Base-by-base conservation (phyloP, 2,797 vertebrate genomes). In the Amazonetta brasiliensis region DNA sequence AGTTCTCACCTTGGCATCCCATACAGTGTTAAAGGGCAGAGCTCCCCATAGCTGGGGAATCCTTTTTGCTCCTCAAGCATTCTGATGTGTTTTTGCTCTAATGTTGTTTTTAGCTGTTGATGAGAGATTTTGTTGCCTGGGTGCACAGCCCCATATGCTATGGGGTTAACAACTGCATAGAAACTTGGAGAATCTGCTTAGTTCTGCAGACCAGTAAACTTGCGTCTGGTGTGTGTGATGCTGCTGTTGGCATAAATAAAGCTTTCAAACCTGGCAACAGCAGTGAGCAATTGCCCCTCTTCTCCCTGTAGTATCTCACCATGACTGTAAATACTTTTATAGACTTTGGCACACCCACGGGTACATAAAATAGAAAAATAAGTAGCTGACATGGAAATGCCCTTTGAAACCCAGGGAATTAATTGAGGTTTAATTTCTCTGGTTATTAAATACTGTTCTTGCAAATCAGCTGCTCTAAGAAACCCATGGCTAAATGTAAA, bases 281-380 rank as follows among this genome's bases (percentile, higher is more conserved):
- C 31, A 87, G 67, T 59, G 62, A 71, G 9, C 11, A 43, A 9
- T 71, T 88, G 22, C 78, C 35, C 28, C 17, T 66, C 12, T 60
- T 62, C 16, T 84, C 26, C 16, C 44, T 64, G 0, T 52, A 43
- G 19, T 69, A 23, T 75, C 30, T 75, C 71, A 55, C 35, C 18
- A 55, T 12, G 30, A 19, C 11, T 68, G 5, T 62, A 76, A 81
- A 44, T 79, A 74, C 7, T 63, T 82, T 86, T 69, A 37, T 54
- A 69, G 79, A 54, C 18, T n/a, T 88, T 9, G 21, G 25, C 35
- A 22, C 74, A 44, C 46, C n/a, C 7, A n/a, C 11, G 68, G 55
- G 41, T 83, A 39, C 26, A 43, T 37, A 76, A 94, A 94, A 86
- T 18, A 80, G 48, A 83, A 88, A 90, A 92, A 54, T 68, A 50